Base-by-base conservation (phyloP, 2,797 vertebrate genomes). In the Sebastes alutus region DNA sequence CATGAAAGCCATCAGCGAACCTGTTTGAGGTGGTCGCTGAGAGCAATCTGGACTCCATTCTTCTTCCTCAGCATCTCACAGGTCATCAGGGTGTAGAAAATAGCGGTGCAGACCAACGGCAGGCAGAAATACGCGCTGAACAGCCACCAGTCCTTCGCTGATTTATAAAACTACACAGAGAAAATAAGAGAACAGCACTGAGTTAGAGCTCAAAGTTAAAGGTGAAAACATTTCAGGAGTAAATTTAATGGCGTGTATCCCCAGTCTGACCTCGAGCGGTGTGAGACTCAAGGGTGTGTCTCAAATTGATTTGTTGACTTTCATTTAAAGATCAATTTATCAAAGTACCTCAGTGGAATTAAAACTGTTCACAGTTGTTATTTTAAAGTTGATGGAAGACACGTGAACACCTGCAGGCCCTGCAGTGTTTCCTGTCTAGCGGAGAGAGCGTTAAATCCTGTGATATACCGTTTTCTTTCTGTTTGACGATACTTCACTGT, bases 71-170 rank as follows among this genome's bases (percentile, higher is more conserved):
- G 94, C 96, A 96, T 96, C 92, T 96, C 97, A 58, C 97, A 98
- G 81, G 98, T 99, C 99, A 99, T 99, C 87, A 99, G 93, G 25
- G 97, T 97, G 90, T 99, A 99, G 94, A 99, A 99, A 87, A 98
- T 68, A 1, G 96, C 98, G 1, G 98, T 99, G 88, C 97, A 96
- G 81, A 96, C 97, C 94, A 99, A 77, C 0, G 99, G 99, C 84
- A 99, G 95, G 88, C 98, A 99, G 95, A 99, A 99, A 90, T 99
- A 99, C 76, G 97, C 97, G 60, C 97, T 94, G 75, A 99, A 99
- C 52, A 99, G 95, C 99, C 99, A 99, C 97, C 97, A 99, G 76
- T 99, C 97, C 92, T 99, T 99, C 8, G 95, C 97, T 65, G 90
- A 91, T 89, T 98, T 98, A 84, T 99, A 99, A 90, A 98, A 97